Evolutionary conservation across 2,797 vertebrate genomes (phyloP), one percentile per base, ranked within the genome.

Genomic region (Argentina silus): DNA sequence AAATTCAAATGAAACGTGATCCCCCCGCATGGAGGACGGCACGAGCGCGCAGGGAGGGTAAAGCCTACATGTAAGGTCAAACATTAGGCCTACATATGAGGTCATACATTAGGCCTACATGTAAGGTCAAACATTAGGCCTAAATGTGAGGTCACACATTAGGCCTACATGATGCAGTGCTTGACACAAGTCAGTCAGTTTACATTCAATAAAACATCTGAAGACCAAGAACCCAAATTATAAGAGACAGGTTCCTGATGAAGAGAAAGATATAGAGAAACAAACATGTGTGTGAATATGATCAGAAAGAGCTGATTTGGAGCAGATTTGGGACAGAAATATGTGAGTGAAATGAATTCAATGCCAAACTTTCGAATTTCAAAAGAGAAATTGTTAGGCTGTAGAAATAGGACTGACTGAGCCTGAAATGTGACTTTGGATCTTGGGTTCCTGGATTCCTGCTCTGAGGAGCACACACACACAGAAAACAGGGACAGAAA

Each of bases 1-100:
- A 97, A 96, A 97, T 97, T 96, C 95, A 96, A 96, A 98, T 97
- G 90, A 95, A 95, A 95, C 92, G 88, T 89, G 86, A 83, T 87
- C 90, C 86, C 27, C 4, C 86, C 88, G 88, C n/a, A n/a, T n/a
- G n/a, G n/a, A n/a, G n/a, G n/a, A n/a, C n/a, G n/a, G n/a, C n/a
- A n/a, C n/a, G n/a, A n/a, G n/a, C 85, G 87, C 87, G 56, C 56
- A 19, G 19, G 8, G 19, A 15, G 7, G 56, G 9, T 8, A 21
- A 7, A 56, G 15, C 27, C 4, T 4, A 1, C 27, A 4, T 36
- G 27, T 36, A 36, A 36, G 27, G 27, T 36, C 27, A 36, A 1
- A 36, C 4, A 4, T 36, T 36, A n/a, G n/a, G n/a, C n/a, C n/a
- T n/a, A n/a, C n/a, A n/a, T 21, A 21, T 19, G 56, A 9, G 47